These are phyloP conservation scores for Threskiornis aethiopicus DNA, from an alignment of 2,797 vertebrate species.

Conservation along the genomic window DNA sequence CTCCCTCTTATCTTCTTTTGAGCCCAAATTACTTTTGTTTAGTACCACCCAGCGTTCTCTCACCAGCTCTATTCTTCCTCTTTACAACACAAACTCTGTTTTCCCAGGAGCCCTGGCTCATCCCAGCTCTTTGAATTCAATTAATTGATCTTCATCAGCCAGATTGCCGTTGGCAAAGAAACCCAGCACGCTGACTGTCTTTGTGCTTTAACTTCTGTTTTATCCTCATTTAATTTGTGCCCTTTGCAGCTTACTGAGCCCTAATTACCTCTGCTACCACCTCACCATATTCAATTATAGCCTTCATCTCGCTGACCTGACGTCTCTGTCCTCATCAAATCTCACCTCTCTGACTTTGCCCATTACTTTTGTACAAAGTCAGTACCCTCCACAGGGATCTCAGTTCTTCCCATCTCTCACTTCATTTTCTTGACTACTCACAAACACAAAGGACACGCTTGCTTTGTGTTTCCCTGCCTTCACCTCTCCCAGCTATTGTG, in stretches of 20 bases:
- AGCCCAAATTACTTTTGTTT: conserved; percentile 40
- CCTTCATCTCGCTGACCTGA: conserved; percentile 47
- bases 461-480: not conserved
- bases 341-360: conserved; percentile 60
- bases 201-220: conserved; percentile 59
- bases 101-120: conserved; percentile 37
- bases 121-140: conserved; percentile 59
- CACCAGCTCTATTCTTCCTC: not conserved
- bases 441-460: not conserved
- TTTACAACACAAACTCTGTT: conserved; percentile 10
- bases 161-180: conserved; percentile 62
- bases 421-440: conserved; percentile 1
- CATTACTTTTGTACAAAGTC: conserved; percentile 29
- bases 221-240: conserved; percentile 61
- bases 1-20: conserved; percentile 28
- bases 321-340: conserved; percentile 47
- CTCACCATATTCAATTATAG: conserved; percentile 49
- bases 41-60: not conserved
- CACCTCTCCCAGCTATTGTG: not conserved
- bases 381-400: not conserved
- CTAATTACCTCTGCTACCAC: conserved; percentile 61
- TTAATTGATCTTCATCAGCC: conserved; percentile 64
- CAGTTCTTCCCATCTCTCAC: not conserved
- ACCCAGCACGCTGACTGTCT: not conserved
- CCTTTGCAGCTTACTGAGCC: conserved; percentile 57